Evolutionary conservation across 2,888 invertebrate genomes (phyloP), one percentile per base, ranked within the genome.

Genomic region (Macrosiphum euphorbiae): DNA sequence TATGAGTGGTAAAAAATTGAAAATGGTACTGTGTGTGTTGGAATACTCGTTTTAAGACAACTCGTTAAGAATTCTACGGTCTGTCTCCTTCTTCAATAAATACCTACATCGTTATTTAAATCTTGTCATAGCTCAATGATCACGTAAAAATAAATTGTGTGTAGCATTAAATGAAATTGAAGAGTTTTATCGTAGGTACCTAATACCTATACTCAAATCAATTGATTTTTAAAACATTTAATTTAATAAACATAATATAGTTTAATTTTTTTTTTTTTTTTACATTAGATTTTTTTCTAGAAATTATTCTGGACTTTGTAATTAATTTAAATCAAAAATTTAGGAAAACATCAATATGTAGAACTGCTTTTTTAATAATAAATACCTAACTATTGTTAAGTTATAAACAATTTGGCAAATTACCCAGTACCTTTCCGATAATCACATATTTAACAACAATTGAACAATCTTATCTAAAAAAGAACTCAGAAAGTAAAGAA

Each of bases 361-460:
- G 0, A 67, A 16, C 16, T 67, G 5, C 13, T 16, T n/a, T 55
- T 67, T 16, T 67, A n/a, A 67, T n/a, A 67, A 67, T 67, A 67
- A 67, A 67, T 67, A 44, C 7, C 44, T 44, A 67, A 67, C 67
- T 67, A 16, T 67, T 67, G n/a, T n/a, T 67, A 67, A n/a, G 13
- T n/a, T 67, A n/a, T 67, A 67, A 67, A 13, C 11, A 61, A 67
- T n/a, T n/a, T 67, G 67, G n/a, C 67, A 67, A 67, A 67, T n/a
- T n/a, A n/a, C n/a, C 67, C 67, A 16, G 16, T n/a, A 67, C 67
- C 5, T n/a, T 67, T n/a, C 67, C 5, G n/a, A n/a, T 67, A n/a
- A 67, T n/a, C n/a, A 67, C n/a, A 67, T 67, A 67, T n/a, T 67
- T 67, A 67, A 67, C 67, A n/a, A 67, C 67, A n/a, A n/a, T n/a